Evolutionary conservation across 2,113 vertebrate species (phyloP).

Genomic region (Colaptes auratus): DNA sequence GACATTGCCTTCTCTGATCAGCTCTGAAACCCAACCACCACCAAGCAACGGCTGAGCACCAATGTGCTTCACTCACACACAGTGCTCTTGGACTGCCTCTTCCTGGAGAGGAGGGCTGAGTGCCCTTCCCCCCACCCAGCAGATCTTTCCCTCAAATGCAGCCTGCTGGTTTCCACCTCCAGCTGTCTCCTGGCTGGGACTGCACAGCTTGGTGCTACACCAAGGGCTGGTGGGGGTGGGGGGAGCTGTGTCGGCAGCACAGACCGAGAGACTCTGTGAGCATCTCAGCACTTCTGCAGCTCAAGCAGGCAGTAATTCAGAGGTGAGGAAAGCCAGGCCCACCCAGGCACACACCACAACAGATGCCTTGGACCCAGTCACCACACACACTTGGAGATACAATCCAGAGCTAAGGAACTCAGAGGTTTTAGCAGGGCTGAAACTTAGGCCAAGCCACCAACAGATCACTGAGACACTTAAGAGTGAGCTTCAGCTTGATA

Average conservation of each 20-base stretch:
- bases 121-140: not conserved
- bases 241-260: not conserved
- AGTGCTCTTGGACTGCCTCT: not conserved
- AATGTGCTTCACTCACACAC: not conserved
- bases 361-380: not conserved
- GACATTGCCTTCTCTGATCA: not conserved
- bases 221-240: rapidly evolving
- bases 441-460: not conserved
- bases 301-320: not conserved
- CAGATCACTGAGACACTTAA: not conserved
- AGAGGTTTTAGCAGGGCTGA: not conserved
- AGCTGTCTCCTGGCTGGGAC: not conserved
- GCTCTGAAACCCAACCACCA: not conserved
- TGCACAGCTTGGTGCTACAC: rapidly evolving
- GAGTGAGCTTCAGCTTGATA: not conserved
- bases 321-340: not conserved
- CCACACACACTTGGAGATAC: not conserved
- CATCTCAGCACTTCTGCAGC: not conserved
- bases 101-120: rapidly evolving
- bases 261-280: not conserved
- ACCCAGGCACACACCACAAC: not conserved
- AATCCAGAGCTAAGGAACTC: not conserved
- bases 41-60: rapidly evolving
- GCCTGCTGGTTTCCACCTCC: rapidly evolving
- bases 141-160: not conserved